These are phyloP conservation scores for Pycnomerus fuliginosus DNA, from an alignment of 2,888 invertebrate species.

Conservation along the genomic window DNA sequence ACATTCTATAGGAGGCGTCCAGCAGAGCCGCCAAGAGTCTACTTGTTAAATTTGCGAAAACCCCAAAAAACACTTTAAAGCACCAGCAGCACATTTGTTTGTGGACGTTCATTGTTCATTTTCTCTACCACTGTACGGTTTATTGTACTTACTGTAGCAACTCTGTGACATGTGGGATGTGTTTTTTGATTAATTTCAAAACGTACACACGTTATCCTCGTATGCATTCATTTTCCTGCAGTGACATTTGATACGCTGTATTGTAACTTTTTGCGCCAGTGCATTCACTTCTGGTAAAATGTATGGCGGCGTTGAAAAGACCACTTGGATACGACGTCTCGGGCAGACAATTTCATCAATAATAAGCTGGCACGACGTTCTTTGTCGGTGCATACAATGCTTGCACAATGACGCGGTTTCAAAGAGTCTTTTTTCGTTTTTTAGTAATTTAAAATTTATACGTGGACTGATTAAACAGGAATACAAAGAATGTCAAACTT, in stretches of 20 bases:
- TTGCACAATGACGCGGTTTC: not conserved
- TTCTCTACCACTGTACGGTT: conserved; percentile 10
- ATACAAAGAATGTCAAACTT: too few species aligned
- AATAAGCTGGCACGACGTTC: too few species aligned
- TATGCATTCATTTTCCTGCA: conserved; percentile 8
- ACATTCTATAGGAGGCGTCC: conserved; percentile 42
- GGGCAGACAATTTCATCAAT: too few species aligned
- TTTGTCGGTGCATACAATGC: not conserved
- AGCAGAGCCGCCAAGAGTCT: conserved; percentile 39
- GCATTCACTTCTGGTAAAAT: conserved; percentile 3
- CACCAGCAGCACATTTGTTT: conserved; percentile 44
- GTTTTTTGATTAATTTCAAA: conserved; percentile 7
- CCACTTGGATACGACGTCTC: not conserved
- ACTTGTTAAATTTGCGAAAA: conserved; percentile 43
- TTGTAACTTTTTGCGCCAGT: conserved; percentile 1
- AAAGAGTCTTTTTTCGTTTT: not conserved
- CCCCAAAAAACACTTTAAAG: conserved; percentile 44
- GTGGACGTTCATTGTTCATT: conserved; percentile 22
- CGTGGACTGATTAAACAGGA: too few species aligned
- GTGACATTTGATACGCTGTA: conserved; percentile 7
- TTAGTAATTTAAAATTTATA: not conserved
- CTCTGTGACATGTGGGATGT: conserved; percentile 11
- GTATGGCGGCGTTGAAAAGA: not conserved
- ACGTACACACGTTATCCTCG: conserved; percentile 7
- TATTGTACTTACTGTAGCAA: conserved; percentile 8